Evolutionary conservation across 2,888 invertebrate species (phyloP), one percentile per base, ranked within the genome.

Genomic region (Diogma glabrata): DNA sequence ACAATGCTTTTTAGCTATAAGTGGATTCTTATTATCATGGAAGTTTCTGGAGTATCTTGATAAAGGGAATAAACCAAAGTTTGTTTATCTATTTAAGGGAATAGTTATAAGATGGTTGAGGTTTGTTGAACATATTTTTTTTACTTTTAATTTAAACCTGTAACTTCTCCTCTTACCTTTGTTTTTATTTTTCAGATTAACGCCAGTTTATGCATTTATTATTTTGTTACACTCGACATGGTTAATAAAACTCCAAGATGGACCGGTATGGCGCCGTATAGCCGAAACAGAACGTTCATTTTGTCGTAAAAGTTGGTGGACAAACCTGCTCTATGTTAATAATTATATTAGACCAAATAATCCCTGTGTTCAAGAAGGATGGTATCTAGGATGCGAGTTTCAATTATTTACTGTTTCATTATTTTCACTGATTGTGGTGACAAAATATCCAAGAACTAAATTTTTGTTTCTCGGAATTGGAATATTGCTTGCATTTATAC

Each of bases 1-100:
- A 56, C 77, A 78, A 55, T 70, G 72, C 0, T 77, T 75, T 64
- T 74, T 77, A 60, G 70, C 75, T 0, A 72, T 78, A 57, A 75
- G 77, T 1, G 75, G 73, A 0, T 76, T 77, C 62, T 63, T 78
- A n/a, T 69, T 74, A 2, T 28, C 52, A 1, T 12, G 51, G 12
- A 50, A 52, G 26, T 52, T n/a, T n/a, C n/a, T n/a, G n/a, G n/a
- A n/a, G n/a, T n/a, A n/a, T n/a, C n/a, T n/a, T n/a, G n/a, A n/a
- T n/a, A n/a, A n/a, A n/a, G n/a, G n/a, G 22, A 12, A 43, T 14
- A 43, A 12, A 6, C 7, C 23, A 7, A 22, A 43, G 20, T 43
- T 43, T 43, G 4, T 12, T 8, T 43, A 43, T 22, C n/a, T 43
- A 8, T 1, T 43, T 3, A 43, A 43, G 23, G 43, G 22, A 2